Evolutionary conservation across 2,888 invertebrate species (phyloP).

Genomic region (Standfussiana lucernea): DNA sequence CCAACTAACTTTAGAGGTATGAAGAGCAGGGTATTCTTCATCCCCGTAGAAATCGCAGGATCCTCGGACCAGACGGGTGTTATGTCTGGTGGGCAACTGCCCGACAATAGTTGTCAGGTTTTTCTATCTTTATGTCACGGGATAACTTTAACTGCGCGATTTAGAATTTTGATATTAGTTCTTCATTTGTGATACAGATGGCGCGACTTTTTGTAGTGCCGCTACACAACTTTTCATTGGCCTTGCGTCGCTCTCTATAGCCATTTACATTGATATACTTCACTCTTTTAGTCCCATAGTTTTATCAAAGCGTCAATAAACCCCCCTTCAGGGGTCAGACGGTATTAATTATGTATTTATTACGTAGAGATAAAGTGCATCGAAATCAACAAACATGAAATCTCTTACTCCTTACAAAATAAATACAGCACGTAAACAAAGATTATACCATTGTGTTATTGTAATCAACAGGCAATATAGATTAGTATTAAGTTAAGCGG

Average conservation of each 20-base stretch:
- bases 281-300: neutral
- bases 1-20: too few species aligned
- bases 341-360: neutral
- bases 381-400: neutral
- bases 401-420: neutral
- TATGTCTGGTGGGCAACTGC: too few species aligned
- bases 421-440: neutral
- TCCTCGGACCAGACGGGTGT: too few species aligned
- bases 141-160: too few species aligned
- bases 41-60: too few species aligned
- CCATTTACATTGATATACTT: neutral
- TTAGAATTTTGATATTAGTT: too few species aligned
- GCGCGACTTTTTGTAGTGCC: too few species aligned
- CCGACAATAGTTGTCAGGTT: too few species aligned
- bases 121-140: too few species aligned
- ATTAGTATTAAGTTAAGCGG: neutral
- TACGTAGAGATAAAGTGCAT: neutral
- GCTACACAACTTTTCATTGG: neutral
- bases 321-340: neutral
- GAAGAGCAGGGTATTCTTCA: too few species aligned
- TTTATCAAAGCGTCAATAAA: neutral
- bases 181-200: too few species aligned
- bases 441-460: neutral
- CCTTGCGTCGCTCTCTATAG: neutral
- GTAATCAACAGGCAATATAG: slow-evolving; percentile 9